phyloP scores from a whole-genome alignment of 2,113 vertebrate genomes.

The Psammodynastes pulverulentus region DNA sequence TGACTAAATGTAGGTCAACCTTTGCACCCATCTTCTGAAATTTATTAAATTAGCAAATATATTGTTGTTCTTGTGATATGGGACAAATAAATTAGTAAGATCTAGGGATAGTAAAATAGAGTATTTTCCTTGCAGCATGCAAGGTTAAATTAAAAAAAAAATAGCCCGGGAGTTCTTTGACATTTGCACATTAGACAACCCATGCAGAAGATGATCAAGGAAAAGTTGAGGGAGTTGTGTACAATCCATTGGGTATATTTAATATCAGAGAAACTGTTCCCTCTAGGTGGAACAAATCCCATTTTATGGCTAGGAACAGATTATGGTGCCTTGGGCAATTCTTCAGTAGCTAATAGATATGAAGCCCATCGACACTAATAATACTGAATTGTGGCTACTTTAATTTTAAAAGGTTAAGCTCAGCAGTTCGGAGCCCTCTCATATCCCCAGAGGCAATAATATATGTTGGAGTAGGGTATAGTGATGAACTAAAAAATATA shows the following conservation, averaged over 20 bases:
- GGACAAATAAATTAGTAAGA: constrained; percentile 23
- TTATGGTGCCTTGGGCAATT: constrained; percentile 31
- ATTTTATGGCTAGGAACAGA: constrained; percentile 53
- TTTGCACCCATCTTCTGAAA: not conserved
- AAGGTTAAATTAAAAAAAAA: not conserved
- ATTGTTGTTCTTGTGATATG: fast-evolving
- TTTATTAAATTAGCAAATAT: constrained; percentile 1
- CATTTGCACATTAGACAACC: constrained; percentile 35
- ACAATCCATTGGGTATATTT: constrained; percentile 12
- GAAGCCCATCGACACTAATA: constrained; percentile 42
- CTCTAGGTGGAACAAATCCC: constrained; percentile 41
- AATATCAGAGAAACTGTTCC: constrained; percentile 37
- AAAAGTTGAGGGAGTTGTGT: not conserved
- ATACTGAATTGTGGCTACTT: constrained; percentile 56
- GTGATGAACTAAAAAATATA: constrained; percentile 49
- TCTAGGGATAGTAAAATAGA: constrained; percentile 22
- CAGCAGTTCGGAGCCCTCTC: constrained; percentile 53
- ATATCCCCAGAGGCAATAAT: constrained; percentile 37
- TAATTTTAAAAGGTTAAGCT: constrained; percentile 59
- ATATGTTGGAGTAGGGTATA: constrained; percentile 38
- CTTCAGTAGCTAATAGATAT: constrained; percentile 29
- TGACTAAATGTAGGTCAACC: not conserved
- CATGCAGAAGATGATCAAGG: constrained; percentile 19
- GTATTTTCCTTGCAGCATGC: constrained; percentile 16
- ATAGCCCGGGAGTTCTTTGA: constrained; percentile 21